These are phyloP conservation scores for Apodemia zela DNA, from an alignment of 2,888 invertebrate genomes.

Conservation along the genomic window DNA sequence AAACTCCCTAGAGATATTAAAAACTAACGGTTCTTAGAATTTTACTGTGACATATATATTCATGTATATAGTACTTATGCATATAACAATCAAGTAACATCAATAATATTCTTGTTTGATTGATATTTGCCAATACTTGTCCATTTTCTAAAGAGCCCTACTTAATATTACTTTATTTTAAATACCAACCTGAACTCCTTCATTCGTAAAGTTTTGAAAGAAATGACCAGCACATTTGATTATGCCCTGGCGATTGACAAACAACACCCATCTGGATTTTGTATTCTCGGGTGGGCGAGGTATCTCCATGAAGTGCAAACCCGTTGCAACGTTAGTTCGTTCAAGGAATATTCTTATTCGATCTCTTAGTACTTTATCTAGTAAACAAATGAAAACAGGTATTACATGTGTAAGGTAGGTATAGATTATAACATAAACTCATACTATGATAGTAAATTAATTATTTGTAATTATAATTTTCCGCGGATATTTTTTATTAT, in stretches of 20 bases:
- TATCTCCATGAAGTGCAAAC: slow-evolving; percentile 51
- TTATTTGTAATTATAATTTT: too few species aligned
- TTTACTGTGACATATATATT: too few species aligned
- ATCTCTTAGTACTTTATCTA: slow-evolving; percentile 59
- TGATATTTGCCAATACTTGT: too few species aligned
- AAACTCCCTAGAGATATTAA: too few species aligned
- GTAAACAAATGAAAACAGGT: slow-evolving; percentile 9
- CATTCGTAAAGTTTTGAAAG: slow-evolving; percentile 43
- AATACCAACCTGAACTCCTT: slow-evolving; percentile 54
- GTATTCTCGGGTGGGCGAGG: slow-evolving; percentile 45
- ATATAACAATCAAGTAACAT: too few species aligned
- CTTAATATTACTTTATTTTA: not conserved
- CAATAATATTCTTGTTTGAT: too few species aligned
- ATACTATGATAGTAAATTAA: too few species aligned
- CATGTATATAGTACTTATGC: too few species aligned
- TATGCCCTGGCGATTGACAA: slow-evolving; percentile 51
- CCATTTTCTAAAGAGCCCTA: slow-evolving; percentile 10
- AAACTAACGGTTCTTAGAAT: too few species aligned
- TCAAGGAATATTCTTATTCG: slow-evolving; percentile 49
- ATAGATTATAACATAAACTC: too few species aligned
- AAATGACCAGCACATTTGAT: slow-evolving; percentile 51
- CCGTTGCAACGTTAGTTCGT: slow-evolving; percentile 40
- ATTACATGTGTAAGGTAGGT: too few species aligned
- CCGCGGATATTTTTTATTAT: too few species aligned
- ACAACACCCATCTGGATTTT: slow-evolving; percentile 53